Evolutionary conservation across 2,113 vertebrate species (phyloP).

Genomic region (Cinclus cinclus): DNA sequence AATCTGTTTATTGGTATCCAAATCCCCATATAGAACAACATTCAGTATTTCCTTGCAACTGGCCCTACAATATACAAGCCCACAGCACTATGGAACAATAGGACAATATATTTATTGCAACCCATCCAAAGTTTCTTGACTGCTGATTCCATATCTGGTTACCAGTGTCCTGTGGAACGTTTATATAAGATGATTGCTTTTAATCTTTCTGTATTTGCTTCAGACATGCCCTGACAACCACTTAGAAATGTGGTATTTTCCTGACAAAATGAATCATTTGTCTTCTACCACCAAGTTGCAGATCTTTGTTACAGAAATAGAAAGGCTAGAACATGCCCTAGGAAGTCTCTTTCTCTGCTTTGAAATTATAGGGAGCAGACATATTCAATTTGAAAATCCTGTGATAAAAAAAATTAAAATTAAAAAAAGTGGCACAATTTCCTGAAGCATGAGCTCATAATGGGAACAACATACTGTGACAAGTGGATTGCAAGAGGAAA

Average conservation of each 20-base stretch:
- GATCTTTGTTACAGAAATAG: slow-evolving; percentile 21
- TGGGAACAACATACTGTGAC: neutral
- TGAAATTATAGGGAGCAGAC: slow-evolving; percentile 5
- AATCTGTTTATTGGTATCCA: neutral
- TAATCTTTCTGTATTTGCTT: slow-evolving; percentile 29
- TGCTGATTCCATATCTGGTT: neutral
- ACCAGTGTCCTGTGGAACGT: accelerated
- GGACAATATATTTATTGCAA: neutral
- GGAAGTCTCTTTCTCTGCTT: neutral
- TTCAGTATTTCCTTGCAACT: neutral
- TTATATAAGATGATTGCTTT: neutral
- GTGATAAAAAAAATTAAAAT: neutral
- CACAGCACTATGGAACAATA: neutral
- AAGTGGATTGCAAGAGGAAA: neutral
- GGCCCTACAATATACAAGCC: neutral
- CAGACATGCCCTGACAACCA: slow-evolving; percentile 5
- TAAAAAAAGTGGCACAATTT: neutral
- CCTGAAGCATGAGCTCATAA: neutral
- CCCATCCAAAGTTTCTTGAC: neutral
- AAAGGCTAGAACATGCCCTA: slow-evolving; percentile 36
- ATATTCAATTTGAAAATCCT: neutral
- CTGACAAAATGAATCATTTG: slow-evolving; percentile 52
- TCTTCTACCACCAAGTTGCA: slow-evolving; percentile 16
- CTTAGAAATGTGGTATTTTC: slow-evolving; percentile 22
- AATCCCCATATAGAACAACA: neutral